phyloP scores from a whole-genome alignment of 2,888 invertebrate genomes.

The Petrophora chlorosata region DNA sequence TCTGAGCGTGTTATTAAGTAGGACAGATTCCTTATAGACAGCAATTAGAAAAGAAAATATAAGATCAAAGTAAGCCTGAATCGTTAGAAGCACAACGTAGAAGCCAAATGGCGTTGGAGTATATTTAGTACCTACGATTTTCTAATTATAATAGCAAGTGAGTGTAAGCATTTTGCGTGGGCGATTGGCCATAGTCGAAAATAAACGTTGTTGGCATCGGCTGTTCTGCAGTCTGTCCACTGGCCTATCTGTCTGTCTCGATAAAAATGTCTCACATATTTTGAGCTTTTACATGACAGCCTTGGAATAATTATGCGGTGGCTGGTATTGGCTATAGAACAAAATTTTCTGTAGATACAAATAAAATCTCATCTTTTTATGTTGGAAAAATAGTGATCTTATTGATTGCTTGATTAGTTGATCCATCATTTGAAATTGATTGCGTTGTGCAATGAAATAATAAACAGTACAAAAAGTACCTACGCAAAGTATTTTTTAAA shows the following conservation, averaged over 20 bases:
- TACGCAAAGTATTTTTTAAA: too few relatives aligned
- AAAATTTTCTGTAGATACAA: background rate
- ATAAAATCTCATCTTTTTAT: too few relatives aligned
- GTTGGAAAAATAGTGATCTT: too few relatives aligned
- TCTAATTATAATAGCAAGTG: constrained; percentile 80
- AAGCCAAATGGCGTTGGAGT: constrained; percentile 46
- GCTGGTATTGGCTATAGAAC: background rate
- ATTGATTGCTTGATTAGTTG: too few relatives aligned
- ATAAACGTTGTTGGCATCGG: constrained; percentile 76
- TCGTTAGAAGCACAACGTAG: constrained; percentile 32
- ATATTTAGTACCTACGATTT: constrained; percentile 68
- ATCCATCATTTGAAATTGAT: too few relatives aligned
- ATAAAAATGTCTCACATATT: constrained; percentile 42
- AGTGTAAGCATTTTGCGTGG: constrained; percentile 81
- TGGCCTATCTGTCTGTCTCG: constrained; percentile 47
- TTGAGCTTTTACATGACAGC: constrained; percentile 26
- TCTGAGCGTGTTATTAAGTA: constrained; percentile 13
- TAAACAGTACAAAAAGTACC: too few relatives aligned
- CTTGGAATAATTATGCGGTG: constrained; percentile 8
- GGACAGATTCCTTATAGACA: constrained; percentile 19
- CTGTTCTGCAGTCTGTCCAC: constrained; percentile 51
- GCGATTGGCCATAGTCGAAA: constrained; percentile 64
- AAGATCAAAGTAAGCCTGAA: constrained; percentile 18
- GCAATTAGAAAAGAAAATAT: constrained; percentile 22
- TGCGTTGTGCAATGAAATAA: too few relatives aligned